phyloP scores from a whole-genome alignment of 2,888 invertebrate species.

The Alloscopus bannaensis region DNA sequence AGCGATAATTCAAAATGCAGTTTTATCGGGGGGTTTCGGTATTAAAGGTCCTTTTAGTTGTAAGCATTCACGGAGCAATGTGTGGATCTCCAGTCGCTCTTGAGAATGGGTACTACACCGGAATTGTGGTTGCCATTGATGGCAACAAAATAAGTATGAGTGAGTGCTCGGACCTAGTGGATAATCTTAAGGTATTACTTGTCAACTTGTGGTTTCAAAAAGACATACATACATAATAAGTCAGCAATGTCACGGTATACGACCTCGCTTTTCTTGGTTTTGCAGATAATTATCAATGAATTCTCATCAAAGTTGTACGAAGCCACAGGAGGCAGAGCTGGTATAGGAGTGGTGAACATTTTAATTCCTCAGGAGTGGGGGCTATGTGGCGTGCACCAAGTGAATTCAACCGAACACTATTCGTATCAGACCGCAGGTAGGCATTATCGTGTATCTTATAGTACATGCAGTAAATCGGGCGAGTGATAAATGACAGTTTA shows the following conservation, averaged over 20 bases:
- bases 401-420: background rate
- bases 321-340: slow-evolving; percentile 79
- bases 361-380: slow-evolving; percentile 80
- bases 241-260: background rate
- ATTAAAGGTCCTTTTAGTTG: no score
- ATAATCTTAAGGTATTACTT: slow-evolving; percentile 17
- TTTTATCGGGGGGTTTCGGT: no score
- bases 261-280: slow-evolving; percentile 63
- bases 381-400: slow-evolving; percentile 21
- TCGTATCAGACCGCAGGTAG: slow-evolving; percentile 2
- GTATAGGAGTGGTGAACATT: slow-evolving; percentile 79
- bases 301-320: slow-evolving; percentile 79
- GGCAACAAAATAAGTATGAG: slow-evolving; percentile 8
- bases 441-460: no score
- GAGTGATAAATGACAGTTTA: no score
- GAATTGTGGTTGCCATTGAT: slow-evolving; percentile 58
- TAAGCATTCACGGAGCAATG: no score
- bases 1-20: no score
- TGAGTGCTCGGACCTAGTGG: background rate
- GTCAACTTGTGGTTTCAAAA: background rate
- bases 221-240: background rate
- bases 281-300: slow-evolving; percentile 78
- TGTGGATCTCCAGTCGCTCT: no score
- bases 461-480: no score
- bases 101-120: slow-evolving; percentile 62